Conservation (phyloP, 35 echinoderm and acorn worm genomes). For the Strongylocentrotus purpuratus region DNA sequence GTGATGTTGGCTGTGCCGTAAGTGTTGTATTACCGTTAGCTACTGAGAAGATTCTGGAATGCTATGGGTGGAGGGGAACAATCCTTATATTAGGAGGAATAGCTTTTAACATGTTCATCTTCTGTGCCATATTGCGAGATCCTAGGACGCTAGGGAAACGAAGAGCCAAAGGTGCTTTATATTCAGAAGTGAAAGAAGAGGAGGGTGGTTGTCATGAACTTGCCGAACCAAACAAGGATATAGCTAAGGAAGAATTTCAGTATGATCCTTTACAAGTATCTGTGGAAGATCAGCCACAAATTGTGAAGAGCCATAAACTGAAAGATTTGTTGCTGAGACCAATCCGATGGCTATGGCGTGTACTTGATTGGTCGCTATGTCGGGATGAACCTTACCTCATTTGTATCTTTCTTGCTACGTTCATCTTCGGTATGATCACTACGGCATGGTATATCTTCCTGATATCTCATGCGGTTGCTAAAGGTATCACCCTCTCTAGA, state of each 20-base stretch:
- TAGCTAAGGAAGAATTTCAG: not conserved
- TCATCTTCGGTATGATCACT: conserved; percentile 15
- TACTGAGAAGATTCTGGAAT: conserved; percentile 26
- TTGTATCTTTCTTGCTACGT: not conserved
- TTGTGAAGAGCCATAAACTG: not conserved
- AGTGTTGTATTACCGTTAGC: not conserved
- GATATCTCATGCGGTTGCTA: not conserved
- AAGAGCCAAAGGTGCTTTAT: not conserved
- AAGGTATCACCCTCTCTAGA: not conserved
- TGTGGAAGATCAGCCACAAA: not conserved
- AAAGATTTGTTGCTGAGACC: not conserved
- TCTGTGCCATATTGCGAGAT: not conserved
- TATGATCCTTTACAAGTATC: not conserved
- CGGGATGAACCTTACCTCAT: conserved; percentile 23
- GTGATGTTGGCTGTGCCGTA: not conserved
- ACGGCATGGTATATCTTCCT: conserved; percentile 36
- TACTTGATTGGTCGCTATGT: conserved; percentile 22
- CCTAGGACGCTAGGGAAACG: not conserved
- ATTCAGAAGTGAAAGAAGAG: not conserved
- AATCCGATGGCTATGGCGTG: not conserved
- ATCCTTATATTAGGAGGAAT: conserved; percentile 19
- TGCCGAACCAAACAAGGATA: not conserved
- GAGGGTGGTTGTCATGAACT: not conserved
- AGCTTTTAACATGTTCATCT: not conserved
- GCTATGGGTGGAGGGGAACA: not conserved